A percentile compares a stretch with the other conserved stretches of the same genome.
Conservation (phyloP, 2,797 vertebrate species). For the Platyrinchus mystaceus region DNA sequence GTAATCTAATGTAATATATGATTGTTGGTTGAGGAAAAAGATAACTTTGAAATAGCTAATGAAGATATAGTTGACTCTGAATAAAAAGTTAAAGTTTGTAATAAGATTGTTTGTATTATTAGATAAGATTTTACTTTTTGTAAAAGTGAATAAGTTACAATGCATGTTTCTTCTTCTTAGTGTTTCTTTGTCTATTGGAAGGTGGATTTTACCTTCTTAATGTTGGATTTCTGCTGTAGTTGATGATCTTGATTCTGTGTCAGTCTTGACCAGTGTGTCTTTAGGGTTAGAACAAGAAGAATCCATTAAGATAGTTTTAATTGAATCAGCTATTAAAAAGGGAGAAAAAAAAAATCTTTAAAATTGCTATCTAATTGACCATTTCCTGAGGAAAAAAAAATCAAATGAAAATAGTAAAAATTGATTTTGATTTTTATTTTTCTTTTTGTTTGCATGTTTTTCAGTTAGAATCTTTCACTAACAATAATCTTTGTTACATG, state of each 20-base stretch:
- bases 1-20: slow-evolving; percentile 33
- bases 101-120: not conserved
- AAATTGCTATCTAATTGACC: not conserved
- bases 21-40: slow-evolving; percentile 1
- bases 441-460: not conserved
- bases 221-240: not conserved
- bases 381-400: not conserved
- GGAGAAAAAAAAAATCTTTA: not conserved
- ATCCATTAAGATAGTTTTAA: not conserved
- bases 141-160: not conserved
- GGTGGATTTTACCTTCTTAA: not conserved
- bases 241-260: not conserved
- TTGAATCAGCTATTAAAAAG: not conserved
- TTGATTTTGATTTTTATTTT: not conserved
- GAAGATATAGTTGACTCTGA: slow-evolving; percentile 30
- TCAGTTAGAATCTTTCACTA: not conserved
- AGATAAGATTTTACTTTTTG: slow-evolving; percentile 16
- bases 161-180: not conserved
- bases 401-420: not conserved
- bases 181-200: not conserved
- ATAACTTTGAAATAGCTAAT: slow-evolving; percentile 46
- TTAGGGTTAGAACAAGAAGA: not conserved
- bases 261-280: not conserved
- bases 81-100: slow-evolving; percentile 51
- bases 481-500: not conserved